phyloP scores from a whole-genome alignment of 1,140 invertebrate species.

The Holotrichia oblita region DNA sequence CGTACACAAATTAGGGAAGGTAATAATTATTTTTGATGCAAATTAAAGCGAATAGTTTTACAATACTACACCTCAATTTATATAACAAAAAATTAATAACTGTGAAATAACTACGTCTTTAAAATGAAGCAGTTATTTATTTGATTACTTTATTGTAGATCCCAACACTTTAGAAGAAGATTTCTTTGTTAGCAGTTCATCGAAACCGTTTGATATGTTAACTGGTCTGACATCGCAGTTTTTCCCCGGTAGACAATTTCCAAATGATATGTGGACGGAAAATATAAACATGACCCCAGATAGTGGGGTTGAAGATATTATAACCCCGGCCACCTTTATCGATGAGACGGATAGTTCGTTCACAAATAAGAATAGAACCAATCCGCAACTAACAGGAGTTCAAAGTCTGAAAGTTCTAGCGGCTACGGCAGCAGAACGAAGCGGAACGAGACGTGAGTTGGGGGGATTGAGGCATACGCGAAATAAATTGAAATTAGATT shows the following conservation, averaged over 20 bases:
- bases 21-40: too few species aligned
- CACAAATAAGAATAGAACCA: conserved; percentile 39
- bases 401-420: conserved; percentile 53
- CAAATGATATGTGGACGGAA: conserved; percentile 47
- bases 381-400: conserved; percentile 41
- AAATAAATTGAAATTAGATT: conserved; percentile 75
- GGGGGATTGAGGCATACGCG: conserved; percentile 79
- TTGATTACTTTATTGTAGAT: conserved; percentile 41
- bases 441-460: conserved; percentile 55
- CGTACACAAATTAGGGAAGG: too few species aligned
- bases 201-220: conserved; percentile 73
- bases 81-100: too few species aligned
- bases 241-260: conserved; percentile 68
- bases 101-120: too few species aligned
- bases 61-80: too few species aligned
- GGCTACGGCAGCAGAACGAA: conserved; percentile 52
- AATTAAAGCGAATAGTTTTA: too few species aligned
- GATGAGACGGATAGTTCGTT: conserved; percentile 51
- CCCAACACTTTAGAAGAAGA: conserved; percentile 66
- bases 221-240: conserved; percentile 72
- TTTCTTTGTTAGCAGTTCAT: conserved; percentile 76
- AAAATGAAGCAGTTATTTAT: background rate
- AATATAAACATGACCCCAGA: conserved; percentile 64
- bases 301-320: conserved; percentile 67
- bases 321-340: conserved; percentile 62